These are phyloP conservation scores for Salminus brasiliensis DNA, from an alignment of 2,113 vertebrate genomes.

Conservation along the genomic window DNA sequence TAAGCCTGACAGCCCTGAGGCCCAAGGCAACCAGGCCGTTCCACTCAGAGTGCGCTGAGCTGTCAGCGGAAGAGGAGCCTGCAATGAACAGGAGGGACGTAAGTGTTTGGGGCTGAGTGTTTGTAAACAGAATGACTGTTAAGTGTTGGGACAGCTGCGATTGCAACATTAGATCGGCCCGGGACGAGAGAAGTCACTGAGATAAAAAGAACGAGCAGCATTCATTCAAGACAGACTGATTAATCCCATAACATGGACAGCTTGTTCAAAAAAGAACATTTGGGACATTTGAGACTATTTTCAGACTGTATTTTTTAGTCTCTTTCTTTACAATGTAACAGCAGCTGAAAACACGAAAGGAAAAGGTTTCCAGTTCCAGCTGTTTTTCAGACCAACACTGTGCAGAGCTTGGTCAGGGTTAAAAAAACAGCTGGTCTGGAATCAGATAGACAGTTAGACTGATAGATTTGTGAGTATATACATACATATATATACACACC, in stretches of 20 bases:
- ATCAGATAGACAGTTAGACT: no score
- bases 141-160: neutral
- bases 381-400: no score
- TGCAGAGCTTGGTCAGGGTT: no score
- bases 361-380: no score
- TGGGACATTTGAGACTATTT: neutral
- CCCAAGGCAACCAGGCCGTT: neutral
- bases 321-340: no score
- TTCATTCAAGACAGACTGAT: constrained; percentile 11
- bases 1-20: constrained; percentile 30
- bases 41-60: neutral
- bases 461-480: no score
- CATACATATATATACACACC: no score
- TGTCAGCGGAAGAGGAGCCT: neutral
- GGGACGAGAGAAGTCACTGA: neutral
- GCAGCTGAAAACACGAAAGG: no score
- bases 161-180: neutral
- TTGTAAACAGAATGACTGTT: constrained; percentile 14
- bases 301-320: neutral
- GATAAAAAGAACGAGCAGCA: neutral
- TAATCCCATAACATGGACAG: constrained; percentile 8
- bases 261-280: neutral
- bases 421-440: no score
- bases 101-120: neutral
- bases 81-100: neutral